Evolutionary conservation across 2,113 vertebrate genomes (phyloP), one percentile per base, ranked within the genome.

Genomic region (Patagioenas fasciata): DNA sequence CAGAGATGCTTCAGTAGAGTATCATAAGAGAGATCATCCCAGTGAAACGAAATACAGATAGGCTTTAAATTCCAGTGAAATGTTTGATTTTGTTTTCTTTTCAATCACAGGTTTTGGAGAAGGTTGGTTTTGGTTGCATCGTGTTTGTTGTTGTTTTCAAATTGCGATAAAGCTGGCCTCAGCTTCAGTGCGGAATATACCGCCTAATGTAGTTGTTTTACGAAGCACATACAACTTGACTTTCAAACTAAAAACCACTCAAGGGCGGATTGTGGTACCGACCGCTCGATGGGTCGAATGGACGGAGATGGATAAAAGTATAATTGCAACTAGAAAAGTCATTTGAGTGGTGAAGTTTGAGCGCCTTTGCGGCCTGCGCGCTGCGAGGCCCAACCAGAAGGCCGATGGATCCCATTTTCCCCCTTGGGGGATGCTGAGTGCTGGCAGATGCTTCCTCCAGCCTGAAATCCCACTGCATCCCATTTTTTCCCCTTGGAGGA

Each of bases 361-460:
- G 60, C 0, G 1, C 69, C 62, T 56, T 83, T 3, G 1, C 31
- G 12, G 28, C 8, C 0, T 4, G 5, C 20, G 34, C 60, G 38
- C 47, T 44, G 40, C 70, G 25, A 48, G 19, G 25, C 56, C 65
- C 48, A 28, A 13, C 23, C 74, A 50, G 79, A 25, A 62, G 29
- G 71, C 60, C 31, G 15, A 8, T 44, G 85, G 23, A 24, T 50
- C 48, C 48, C 23, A 42, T 50, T 50, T 50, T 44, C 7, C 16
- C 48, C 60, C 74, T 64, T 31, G 64, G 53, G 2, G 42, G 80
- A 44, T 40, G 66, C 74, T 24, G 7, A 47, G 81, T 67, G 44
- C 48, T 26, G 17, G 62, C 65, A 60, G 56, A 81, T 88, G 74
- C 71, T 16, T 13, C 62, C 85, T 95, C 77, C 48, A 60, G 80